Evolutionary conservation across 2,888 invertebrate species (phyloP), one percentile per base, ranked within the genome.

Genomic region (Zootermopsis nevadensis): DNA sequence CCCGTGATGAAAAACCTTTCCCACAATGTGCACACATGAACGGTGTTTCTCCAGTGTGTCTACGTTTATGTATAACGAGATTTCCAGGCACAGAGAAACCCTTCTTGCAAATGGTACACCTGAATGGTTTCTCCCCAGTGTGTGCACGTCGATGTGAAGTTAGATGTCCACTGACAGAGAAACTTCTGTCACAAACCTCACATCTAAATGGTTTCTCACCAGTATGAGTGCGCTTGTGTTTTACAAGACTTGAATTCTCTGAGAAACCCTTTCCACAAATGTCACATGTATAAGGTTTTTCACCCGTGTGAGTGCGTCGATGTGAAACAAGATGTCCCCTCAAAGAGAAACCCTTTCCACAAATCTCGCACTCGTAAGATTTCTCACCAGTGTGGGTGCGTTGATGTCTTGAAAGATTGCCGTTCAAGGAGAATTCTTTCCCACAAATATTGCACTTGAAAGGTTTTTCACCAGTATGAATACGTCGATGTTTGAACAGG

Each of bases 151-250:
- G 31, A 72, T 35, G 74, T 38, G 12, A 38, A 38, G 24, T n/a
- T 38, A 33, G 81, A 81, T 53, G 48, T 72, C 81, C 42, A 72
- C 1, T 60, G 6, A n/a, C n/a, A 7, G 81, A 31, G 31, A 92
- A 92, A 33, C 90, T 90, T 76, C 91, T 91, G 0, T 90, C 90
- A 82, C 88, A 88, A 2, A 87, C 82, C 35, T 88, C 86, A 83
- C 89, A 89, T 0, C 84, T 79, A 67, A 85, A 86, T 1, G 83
- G 83, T 67, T 77, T 38, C 85, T 89, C 89, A 82, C 91, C 91
- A 31, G 90, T 91, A 88, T 92, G 92, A 86, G 89, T 89, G 0
- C 89, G 87, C 3, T 89, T 88, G 86, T 89, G 89, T 4, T 89
- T 89, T 67, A 88, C 89, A 22, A 89, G 87, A 2, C 89, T 89